Evolutionary conservation across 2,113 vertebrate species (phyloP).

Genomic region (Pelobates fuscus): DNA sequence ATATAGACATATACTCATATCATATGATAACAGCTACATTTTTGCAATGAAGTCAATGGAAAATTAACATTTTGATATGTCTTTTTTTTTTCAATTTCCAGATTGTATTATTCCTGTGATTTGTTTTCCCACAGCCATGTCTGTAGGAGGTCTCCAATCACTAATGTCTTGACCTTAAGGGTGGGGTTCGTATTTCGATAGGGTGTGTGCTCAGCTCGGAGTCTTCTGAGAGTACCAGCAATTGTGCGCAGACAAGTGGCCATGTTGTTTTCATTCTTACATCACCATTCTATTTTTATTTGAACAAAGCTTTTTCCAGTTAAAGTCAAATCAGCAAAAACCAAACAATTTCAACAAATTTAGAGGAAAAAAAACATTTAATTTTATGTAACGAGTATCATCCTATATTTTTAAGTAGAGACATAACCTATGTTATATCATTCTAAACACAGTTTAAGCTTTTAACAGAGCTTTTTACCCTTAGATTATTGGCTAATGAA

Average conservation of each 20-base stretch:
- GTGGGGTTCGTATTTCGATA: not conserved
- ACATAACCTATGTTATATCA: no score
- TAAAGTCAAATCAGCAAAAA: not conserved
- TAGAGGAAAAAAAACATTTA: no score
- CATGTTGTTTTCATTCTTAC: not conserved
- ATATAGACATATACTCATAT: no score
- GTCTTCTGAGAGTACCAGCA: not conserved
- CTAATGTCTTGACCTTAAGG: not conserved
- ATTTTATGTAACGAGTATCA: no score
- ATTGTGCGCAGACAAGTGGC: not conserved
- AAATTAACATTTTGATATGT: no score
- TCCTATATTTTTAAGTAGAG: no score
- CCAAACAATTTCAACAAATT: not conserved
- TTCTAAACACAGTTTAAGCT: no score
- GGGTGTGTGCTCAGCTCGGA: not conserved
- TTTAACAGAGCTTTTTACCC: no score
- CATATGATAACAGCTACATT: no score
- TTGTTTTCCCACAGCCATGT: not conserved
- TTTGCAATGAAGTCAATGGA: no score
- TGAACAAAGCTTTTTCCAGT: not conserved
- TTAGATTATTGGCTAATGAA: no score
- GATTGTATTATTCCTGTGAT: not conserved
- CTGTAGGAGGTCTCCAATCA: not conserved
- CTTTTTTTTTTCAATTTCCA: not conserved
- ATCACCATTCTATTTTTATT: no score